phyloP scores from a whole-genome alignment of 1,140 invertebrate species.

The Delia radicum region DNA sequence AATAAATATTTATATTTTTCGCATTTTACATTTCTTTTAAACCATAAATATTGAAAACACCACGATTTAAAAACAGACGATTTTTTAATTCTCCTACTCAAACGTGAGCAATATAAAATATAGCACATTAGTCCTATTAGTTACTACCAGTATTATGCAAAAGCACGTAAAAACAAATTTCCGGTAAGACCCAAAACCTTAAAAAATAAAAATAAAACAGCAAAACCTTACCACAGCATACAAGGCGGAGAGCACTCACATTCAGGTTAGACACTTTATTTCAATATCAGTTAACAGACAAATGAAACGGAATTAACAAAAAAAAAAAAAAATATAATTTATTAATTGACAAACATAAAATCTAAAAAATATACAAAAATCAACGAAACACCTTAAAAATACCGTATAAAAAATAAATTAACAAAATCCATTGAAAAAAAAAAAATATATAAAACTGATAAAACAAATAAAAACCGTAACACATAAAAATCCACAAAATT shows the following conservation, averaged over 20 bases:
- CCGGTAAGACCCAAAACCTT: neutral
- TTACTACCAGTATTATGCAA: neutral
- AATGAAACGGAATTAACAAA: neutral
- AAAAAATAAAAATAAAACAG: neutral
- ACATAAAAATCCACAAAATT: neutral
- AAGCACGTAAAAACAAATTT: neutral
- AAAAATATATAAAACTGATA: neutral
- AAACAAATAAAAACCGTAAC: neutral
- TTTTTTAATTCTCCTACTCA: no score
- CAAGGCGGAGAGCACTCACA: no score
- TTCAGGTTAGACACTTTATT: no score
- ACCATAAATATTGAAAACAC: no score
- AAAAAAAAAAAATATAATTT: neutral
- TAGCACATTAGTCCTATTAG: no score
- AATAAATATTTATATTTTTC: no score
- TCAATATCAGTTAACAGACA: no score
- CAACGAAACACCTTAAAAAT: no score
- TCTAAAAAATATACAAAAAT: neutral
- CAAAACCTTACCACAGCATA: neutral
- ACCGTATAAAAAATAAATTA: no score
- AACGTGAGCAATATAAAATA: no score
- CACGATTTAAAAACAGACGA: no score
- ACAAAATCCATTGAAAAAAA: neutral
- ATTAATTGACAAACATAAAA: neutral
- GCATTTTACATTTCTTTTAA: no score